Percentiles rank a stretch among this genome's conserved stretches.
phyloP scores from a whole-genome alignment of 2,888 invertebrate genomes.

The Plagodis dolabraria region DNA sequence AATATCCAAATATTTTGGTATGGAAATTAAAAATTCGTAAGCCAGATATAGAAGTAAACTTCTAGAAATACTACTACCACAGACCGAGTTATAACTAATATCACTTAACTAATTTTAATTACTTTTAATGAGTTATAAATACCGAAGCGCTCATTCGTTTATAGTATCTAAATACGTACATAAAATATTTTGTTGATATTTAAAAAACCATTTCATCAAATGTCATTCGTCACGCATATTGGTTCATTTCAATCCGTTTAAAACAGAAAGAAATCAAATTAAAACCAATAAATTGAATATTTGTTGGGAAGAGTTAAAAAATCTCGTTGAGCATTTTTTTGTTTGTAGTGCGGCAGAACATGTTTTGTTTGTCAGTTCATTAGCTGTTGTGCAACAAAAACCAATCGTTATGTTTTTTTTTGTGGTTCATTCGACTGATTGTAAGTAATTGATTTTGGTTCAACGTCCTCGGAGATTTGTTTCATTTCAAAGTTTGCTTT shows the following conservation, averaged over 20 bases:
- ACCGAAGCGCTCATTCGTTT: too few relatives aligned
- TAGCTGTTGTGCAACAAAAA: conserved; percentile 38
- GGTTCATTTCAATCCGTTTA: conserved; percentile 9
- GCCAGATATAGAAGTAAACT: neutral
- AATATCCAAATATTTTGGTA: too few relatives aligned
- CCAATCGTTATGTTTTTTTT: conserved; percentile 32
- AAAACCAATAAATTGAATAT: conserved; percentile 7
- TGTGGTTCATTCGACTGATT: conserved; percentile 36
- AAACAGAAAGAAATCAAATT: conserved; percentile 16
- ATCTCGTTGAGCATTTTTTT: neutral
- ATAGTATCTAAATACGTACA: too few relatives aligned
- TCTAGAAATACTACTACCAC: too few relatives aligned
- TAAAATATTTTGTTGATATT: too few relatives aligned
- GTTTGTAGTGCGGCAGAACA: conserved; percentile 3
- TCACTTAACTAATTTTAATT: too few relatives aligned
- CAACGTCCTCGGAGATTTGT: conserved; percentile 27
- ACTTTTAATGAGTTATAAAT: too few relatives aligned
- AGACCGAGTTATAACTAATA: too few relatives aligned
- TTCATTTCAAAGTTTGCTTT: conserved; percentile 11
- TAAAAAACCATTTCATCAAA: neutral
- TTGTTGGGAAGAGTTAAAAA: conserved; percentile 3
- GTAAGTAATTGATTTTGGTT: conserved; percentile 37
- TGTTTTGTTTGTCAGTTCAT: conserved; percentile 36
- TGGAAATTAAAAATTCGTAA: too few relatives aligned
- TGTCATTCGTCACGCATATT: conserved; percentile 10